Conservation (phyloP, 2,888 invertebrate species). For the Eretmocerus hayati region DNA sequence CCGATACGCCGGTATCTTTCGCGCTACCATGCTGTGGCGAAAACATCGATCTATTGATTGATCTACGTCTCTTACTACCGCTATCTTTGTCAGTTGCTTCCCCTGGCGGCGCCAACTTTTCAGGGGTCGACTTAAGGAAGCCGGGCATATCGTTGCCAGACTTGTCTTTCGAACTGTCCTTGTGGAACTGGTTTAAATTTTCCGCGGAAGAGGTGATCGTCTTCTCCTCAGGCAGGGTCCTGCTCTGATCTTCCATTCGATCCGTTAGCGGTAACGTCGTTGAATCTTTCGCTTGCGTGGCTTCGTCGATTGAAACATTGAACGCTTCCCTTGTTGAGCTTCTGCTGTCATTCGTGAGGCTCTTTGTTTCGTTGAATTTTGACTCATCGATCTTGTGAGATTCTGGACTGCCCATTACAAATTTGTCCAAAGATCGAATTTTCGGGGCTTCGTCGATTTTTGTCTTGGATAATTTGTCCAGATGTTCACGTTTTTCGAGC, state of each 20-base stretch:
- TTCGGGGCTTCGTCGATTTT: not conserved
- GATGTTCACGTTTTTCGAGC: slow-evolving; percentile 51
- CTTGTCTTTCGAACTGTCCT: slow-evolving; percentile 25
- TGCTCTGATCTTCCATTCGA: not conserved
- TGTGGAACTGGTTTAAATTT: slow-evolving; percentile 4
- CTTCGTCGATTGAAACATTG: not conserved
- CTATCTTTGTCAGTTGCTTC: slow-evolving; percentile 33
- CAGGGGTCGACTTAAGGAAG: slow-evolving; percentile 26
- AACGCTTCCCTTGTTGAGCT: not conserved
- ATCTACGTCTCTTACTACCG: slow-evolving; percentile 37
- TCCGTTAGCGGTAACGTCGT: slow-evolving; percentile 8
- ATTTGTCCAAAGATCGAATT: not conserved
- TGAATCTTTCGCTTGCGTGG: slow-evolving; percentile 7
- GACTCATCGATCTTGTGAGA: not conserved
- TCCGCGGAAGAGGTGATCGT: not conserved
- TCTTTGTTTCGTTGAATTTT: slow-evolving; percentile 7
- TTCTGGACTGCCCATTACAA: slow-evolving; percentile 2
- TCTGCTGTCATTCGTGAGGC: not conserved
- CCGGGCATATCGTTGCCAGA: slow-evolving; percentile 25
- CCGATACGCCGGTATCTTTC: slow-evolving; percentile 51
- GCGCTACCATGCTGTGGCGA: slow-evolving; percentile 60
- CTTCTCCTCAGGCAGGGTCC: not conserved
- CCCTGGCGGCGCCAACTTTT: not conserved
- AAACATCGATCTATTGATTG: slow-evolving; percentile 59
- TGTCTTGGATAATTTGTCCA: slow-evolving; percentile 39